These are phyloP conservation scores for Heterotis niloticus DNA, from an alignment of 2,113 vertebrate species.

Conservation along the genomic window DNA sequence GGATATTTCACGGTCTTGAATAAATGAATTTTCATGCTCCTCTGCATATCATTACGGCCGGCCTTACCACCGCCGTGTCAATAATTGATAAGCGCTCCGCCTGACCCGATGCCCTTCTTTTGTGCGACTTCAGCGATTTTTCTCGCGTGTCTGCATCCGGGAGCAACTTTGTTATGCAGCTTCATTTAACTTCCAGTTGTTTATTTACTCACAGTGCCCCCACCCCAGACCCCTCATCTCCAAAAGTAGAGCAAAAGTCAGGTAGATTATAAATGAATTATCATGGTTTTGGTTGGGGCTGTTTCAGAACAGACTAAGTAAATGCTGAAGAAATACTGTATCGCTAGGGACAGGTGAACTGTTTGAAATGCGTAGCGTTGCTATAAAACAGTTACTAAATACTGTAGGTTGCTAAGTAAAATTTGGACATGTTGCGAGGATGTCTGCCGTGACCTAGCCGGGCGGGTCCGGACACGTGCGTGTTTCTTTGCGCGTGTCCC, in stretches of 20 bases:
- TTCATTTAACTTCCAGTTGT: neutral
- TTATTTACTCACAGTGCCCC: neutral
- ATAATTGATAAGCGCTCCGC: neutral
- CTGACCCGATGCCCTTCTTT: neutral
- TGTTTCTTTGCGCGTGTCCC: neutral
- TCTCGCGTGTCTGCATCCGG: neutral
- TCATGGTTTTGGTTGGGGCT: neutral
- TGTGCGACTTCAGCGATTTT: neutral
- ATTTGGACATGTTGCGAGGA: too few species aligned
- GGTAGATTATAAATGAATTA: neutral
- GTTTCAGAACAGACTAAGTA: neutral
- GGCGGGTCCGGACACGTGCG: neutral
- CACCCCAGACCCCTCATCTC: neutral
- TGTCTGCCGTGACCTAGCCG: too few species aligned
- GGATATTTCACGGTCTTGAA: neutral
- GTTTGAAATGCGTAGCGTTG: neutral
- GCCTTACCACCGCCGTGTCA: neutral
- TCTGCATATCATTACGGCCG: neutral
- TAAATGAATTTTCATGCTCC: neutral
- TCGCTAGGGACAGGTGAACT: too few species aligned
- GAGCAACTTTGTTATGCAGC: neutral
- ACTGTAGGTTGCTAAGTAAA: too few species aligned
- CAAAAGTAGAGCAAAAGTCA: neutral
- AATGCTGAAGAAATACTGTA: neutral
- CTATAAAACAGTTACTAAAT: neutral